Evolutionary conservation across 2,797 vertebrate species (phyloP).

Genomic region (Malacoctenus gilli): DNA sequence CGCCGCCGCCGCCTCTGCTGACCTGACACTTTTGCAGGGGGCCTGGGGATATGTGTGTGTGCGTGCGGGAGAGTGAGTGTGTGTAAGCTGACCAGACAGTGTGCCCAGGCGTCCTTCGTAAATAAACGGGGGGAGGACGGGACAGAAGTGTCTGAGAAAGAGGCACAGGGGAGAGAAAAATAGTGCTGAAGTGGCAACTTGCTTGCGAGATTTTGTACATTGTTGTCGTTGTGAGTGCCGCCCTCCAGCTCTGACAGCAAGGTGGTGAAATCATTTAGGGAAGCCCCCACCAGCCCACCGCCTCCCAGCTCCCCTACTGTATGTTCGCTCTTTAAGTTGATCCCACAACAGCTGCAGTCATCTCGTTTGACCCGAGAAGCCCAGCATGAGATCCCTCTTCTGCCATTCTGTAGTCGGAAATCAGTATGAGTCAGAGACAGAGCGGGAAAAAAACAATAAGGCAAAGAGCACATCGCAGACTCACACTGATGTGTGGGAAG

Average conservation of each 20-base stretch:
- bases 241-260: no score
- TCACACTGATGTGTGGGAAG: conserved; percentile 21
- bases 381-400: conserved; percentile 28
- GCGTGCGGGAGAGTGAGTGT: conserved; percentile 3
- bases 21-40: conserved; percentile 61
- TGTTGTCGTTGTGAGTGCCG: no score
- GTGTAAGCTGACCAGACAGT: no score
- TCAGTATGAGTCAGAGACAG: conserved; percentile 44
- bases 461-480: conserved; percentile 16
- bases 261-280: conserved; percentile 44
- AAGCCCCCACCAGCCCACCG: conserved; percentile 24
- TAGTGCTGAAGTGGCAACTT: conserved; percentile 47
- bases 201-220: no score
- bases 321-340: conserved; percentile 43
- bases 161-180: not conserved
- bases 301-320: conserved; percentile 34
- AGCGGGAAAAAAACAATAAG: conserved; percentile 43
- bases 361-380: no score
- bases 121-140: conserved; percentile 16
- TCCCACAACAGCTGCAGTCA: conserved; percentile 65
- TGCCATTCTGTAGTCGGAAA: conserved; percentile 53
- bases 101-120: no score
- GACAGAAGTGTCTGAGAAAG: conserved; percentile 16
- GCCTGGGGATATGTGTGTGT: conserved; percentile 15
- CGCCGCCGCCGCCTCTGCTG: conserved; percentile 60